phyloP scores from a whole-genome alignment of 2,888 invertebrate species.

The Rambutsinella grinnellia region DNA sequence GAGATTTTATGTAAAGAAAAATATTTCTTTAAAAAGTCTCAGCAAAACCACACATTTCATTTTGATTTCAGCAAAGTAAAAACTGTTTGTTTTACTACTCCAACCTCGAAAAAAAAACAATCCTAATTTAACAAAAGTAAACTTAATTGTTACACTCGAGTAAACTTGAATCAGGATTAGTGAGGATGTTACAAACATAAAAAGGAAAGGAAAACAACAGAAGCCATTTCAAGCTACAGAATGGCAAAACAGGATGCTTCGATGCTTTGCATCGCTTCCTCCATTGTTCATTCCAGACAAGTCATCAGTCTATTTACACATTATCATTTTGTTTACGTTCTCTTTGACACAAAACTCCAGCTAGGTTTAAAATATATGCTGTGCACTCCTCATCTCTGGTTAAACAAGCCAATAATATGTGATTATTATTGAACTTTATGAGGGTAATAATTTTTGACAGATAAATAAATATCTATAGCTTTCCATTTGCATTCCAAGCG shows the following conservation, averaged over 20 bases:
- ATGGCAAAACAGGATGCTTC: no score
- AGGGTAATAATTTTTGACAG: slow-evolving; percentile 26
- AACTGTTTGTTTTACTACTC: no score
- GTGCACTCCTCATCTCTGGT: neutral
- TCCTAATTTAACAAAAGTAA: neutral
- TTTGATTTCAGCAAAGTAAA: neutral
- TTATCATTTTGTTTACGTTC: neutral
- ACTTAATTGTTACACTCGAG: slow-evolving; percentile 4
- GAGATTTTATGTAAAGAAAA: neutral
- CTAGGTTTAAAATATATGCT: neutral
- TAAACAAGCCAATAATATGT: neutral
- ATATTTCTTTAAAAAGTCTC: neutral
- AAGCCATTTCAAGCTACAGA: slow-evolving; percentile 23
- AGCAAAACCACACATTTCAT: neutral
- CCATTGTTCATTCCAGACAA: slow-evolving; percentile 15
- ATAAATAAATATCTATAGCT: neutral
- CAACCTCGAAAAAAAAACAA: slow-evolving; percentile 6
- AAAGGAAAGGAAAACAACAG: no score
- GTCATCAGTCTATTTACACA: slow-evolving; percentile 1
- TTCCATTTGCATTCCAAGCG: neutral
- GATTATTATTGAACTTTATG: slow-evolving; percentile 15
- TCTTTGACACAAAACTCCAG: neutral
- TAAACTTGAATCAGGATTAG: slow-evolving; percentile 3
- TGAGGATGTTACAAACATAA: no score
- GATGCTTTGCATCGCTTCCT: no score